phyloP scores from a whole-genome alignment of 2,888 invertebrate genomes.

The Megamerina dolium region DNA sequence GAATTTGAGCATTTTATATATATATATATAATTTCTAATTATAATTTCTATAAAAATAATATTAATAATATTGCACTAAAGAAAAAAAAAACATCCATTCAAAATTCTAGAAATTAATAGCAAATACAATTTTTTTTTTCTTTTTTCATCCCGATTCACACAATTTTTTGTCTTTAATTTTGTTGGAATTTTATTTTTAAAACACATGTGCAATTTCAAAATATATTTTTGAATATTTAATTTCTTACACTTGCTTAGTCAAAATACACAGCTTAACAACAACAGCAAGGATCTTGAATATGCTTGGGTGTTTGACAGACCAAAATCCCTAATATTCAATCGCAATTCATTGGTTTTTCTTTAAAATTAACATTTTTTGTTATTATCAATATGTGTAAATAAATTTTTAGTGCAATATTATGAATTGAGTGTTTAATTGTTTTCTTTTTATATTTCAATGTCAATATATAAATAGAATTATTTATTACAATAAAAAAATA shows the following conservation, averaged over 20 bases:
- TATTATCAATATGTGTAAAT: conserved; percentile 3
- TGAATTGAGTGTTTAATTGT: conserved; percentile 7
- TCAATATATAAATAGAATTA: too few relatives aligned
- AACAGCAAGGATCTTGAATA: conserved; percentile 36
- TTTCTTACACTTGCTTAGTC: conserved; percentile 10
- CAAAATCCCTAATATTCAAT: conserved; percentile 42
- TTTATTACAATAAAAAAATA: too few relatives aligned
- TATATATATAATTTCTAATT: neutral
- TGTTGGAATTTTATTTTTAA: too few relatives aligned
- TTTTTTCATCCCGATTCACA: conserved; percentile 16
- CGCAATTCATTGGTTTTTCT: conserved; percentile 39
- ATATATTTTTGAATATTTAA: too few relatives aligned
- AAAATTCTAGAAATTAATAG: neutral
- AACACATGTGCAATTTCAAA: too few relatives aligned
- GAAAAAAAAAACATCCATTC: conserved; percentile 6
- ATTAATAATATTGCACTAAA: conserved; percentile 16
- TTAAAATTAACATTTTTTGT: conserved; percentile 16
- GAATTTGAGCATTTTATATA: neutral
- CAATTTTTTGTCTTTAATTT: too few relatives aligned
- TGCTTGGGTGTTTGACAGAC: conserved; percentile 45
- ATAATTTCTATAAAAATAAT: neutral
- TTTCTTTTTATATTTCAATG: too few relatives aligned
- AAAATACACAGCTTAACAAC: conserved; percentile 2
- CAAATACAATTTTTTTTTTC: conserved; percentile 6
- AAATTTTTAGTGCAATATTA: conserved; percentile 24